phyloP scores from a whole-genome alignment of 2,797 vertebrate species.

The Neomorphus geoffroyi region DNA sequence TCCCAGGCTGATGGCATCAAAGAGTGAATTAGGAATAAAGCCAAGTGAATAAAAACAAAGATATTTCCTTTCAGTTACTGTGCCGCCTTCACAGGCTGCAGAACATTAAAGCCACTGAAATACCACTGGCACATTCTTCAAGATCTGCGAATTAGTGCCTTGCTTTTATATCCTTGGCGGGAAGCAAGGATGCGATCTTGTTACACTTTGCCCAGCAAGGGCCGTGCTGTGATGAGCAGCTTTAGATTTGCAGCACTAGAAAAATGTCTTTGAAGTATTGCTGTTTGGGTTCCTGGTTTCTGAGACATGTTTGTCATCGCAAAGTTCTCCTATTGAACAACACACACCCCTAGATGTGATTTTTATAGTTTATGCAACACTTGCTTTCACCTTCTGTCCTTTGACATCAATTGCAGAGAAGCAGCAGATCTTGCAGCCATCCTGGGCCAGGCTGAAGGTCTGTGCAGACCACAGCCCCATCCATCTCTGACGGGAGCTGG shows the following conservation, averaged over 20 bases:
- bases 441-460: background rate
- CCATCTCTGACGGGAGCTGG: background rate
- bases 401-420: background rate
- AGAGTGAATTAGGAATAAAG: constrained; percentile 60
- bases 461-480: background rate
- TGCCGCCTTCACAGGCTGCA: constrained; percentile 29
- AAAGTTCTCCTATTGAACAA: background rate
- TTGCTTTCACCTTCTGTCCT: background rate
- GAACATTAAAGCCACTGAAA: constrained; percentile 44
- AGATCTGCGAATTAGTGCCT: background rate
- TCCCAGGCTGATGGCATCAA: constrained; percentile 66
- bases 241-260: background rate
- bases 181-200: background rate
- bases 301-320: background rate
- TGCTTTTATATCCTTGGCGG: background rate
- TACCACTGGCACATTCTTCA: constrained; percentile 50
- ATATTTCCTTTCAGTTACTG: constrained; percentile 63
- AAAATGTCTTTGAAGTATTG: constrained; percentile 29
- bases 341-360: background rate
- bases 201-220: background rate
- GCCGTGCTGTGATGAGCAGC: background rate
- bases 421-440: background rate
- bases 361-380: background rate
- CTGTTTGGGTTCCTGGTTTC: background rate
- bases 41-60: constrained; percentile 63